Evolutionary conservation across 2,797 vertebrate species (phyloP), one percentile per base, ranked within the genome.

Genomic region (Leptodactylus fallax): DNA sequence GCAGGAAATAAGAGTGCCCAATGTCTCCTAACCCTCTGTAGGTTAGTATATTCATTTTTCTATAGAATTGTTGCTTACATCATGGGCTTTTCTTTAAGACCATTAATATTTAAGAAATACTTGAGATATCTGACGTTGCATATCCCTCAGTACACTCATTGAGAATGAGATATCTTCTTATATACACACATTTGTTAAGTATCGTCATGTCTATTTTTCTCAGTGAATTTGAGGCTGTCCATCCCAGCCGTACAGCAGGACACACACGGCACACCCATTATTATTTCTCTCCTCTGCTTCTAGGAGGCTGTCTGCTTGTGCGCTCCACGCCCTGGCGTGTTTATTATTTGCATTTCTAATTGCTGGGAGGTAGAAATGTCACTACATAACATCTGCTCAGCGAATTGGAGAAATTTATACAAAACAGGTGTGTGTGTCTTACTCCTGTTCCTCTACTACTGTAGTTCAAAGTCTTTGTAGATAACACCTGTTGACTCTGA

Each of bases 371-470:
- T 63, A 81, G 60, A 63, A 19, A 82, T 87, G 86, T 76, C 69
- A 82, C 74, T 77, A n/a, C 71, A 87, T 65, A 89, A 89, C 87
- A 89, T 86, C 87, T 89, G 87, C 79, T 86, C 79, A 89, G 83
- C 51, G 71, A 65, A 82, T 63, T 10, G 23, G 45, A 76, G 19
- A 63, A 51, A 55, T 74, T 82, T 69, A 71, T 14, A 76, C 19
- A 55, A 76, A 63, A 76, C 79, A 87, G 79, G 86, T 87, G 86
- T 87, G 83, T 74, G 71, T 77, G 7, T 85, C 87, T 76, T 27
- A 53, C 85, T 80, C 47, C 60, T 10, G 6, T n/a, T 85, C 23
- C 56, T 25, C 36, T 60, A 61, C 36, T 36, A 36, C 36, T 36
- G 27, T 23, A 78, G 79, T 67, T 79, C 60, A 74, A 77, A 86